Base-by-base conservation (phyloP, 2,797 vertebrate genomes). In the Pteronotus mesoamericanus region DNA sequence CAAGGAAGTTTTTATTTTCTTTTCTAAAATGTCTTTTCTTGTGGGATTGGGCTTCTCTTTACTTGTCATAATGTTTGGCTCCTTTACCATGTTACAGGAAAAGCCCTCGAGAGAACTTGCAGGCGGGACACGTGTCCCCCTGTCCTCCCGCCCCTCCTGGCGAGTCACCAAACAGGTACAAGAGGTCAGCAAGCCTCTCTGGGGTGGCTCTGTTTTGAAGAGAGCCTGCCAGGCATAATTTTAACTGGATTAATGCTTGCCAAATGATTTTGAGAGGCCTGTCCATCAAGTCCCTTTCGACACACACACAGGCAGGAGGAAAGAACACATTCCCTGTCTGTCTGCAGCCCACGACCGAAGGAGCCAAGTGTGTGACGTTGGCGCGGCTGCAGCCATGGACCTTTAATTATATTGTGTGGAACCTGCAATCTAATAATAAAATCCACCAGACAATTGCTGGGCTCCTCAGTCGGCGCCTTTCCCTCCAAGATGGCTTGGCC, bases 111-210 rank as follows among this genome's bases (percentile, higher is more conserved):
- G 99, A 99, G 97, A 99, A 98, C 97, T 98, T 98, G 97, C 98
- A 97, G 86, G 97, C 96, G 94, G 98, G 98, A 89, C 98, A 98
- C 7, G 94, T 96, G 39, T 98, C 98, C 71, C 97, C 99, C 93
- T 98, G 98, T 82, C 98, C 99, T 96, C 98, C 98, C 97, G 98
- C 98, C 98, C 98, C 98, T 84, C 98, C 98, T 21, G 98, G 98
- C 98, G 99, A 99, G 96, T 99, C 99, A 91, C 99, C 99, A 97
- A 99, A 99, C 99, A 99, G 99, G 99, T 99, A 99, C 97, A 96
- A 97, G 98, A 97, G 94, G 92, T 92, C 91, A 95, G 61, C 64
- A 14, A 80, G 79, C 82, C 89, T 89, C 69, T 85, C 61, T 5
- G 46, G 71, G 94, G 85, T 74, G 55, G 91, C 78, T 84, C 22